phyloP scores from a whole-genome alignment of 2,888 invertebrate genomes.

The Cephus runcator region DNA sequence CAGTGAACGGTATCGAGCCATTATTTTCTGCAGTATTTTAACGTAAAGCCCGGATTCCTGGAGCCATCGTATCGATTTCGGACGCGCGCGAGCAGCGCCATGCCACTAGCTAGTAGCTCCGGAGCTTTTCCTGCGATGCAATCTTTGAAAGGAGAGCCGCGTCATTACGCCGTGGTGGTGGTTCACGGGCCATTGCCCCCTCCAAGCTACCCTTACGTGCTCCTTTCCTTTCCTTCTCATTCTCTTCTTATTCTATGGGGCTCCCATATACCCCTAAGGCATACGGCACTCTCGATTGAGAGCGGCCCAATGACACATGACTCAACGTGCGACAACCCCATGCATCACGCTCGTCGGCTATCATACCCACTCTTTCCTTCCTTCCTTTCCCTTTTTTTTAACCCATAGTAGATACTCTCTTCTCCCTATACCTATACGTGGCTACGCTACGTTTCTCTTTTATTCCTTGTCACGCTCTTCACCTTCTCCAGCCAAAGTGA shows the following conservation, averaged over 20 bases:
- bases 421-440: neutral
- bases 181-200: conserved; percentile 64
- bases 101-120: conserved; percentile 12
- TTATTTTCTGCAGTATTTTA: conserved; percentile 57
- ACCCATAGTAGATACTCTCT: neutral
- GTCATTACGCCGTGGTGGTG: conserved; percentile 62
- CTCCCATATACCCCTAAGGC: conserved; percentile 24
- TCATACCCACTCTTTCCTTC: conserved; percentile 12
- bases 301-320: conserved; percentile 62
- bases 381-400: neutral
- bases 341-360: conserved; percentile 40
- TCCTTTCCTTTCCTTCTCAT: conserved; percentile 35
- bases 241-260: conserved; percentile 33
- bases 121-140: conserved; percentile 64
- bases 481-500: neutral
- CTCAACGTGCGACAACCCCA: conserved; percentile 55
- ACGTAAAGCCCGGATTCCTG: conserved; percentile 55
- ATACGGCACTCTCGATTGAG: conserved; percentile 52
- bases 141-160: conserved; percentile 66
- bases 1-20: conserved; percentile 15
- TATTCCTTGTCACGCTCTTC: neutral
- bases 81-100: conserved; percentile 23
- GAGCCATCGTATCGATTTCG: conserved; percentile 59
- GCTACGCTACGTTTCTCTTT: neutral
- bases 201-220: conserved; percentile 43